Conservation (phyloP, 2,888 invertebrate species). For the Lacanobia wlatinum region DNA sequence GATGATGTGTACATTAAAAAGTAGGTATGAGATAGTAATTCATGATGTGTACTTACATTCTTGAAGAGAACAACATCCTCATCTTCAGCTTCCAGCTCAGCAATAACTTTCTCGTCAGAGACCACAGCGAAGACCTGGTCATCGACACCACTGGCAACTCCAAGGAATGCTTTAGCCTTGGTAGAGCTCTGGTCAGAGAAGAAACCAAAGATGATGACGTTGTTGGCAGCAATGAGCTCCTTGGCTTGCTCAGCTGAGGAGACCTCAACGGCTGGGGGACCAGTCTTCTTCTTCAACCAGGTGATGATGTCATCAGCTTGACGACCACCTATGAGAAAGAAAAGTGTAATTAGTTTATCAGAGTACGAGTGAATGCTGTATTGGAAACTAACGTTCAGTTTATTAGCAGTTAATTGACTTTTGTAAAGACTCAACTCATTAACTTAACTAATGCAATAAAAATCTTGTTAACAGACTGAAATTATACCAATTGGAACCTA, state of each 20-base stretch:
- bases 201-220: constrained; percentile 97
- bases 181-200: constrained; percentile 95
- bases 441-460: constrained; percentile 1
- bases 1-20: constrained; percentile 37
- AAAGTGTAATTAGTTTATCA: constrained; percentile 2
- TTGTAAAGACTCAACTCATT: not conserved
- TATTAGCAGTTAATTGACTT: not conserved
- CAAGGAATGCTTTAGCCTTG: constrained; percentile 95
- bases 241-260: constrained; percentile 95
- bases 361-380: not conserved
- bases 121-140: constrained; percentile 97
- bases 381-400: not conserved
- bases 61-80: constrained; percentile 97
- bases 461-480: not conserved
- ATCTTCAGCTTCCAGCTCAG: constrained; percentile 94
- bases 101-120: constrained; percentile 94
- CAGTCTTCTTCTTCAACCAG: constrained; percentile 99
- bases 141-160: constrained; percentile 95
- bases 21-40: not conserved
- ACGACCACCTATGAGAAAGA: constrained; percentile 93
- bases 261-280: constrained; percentile 97
- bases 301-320: constrained; percentile 97
- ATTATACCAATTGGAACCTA: constrained; percentile 8
- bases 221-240: constrained; percentile 94
- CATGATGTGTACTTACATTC: constrained; percentile 91